Evolutionary conservation across 2,888 invertebrate species (phyloP), one percentile per base, ranked within the genome.

Genomic region (Chrysina gloriosa): DNA sequence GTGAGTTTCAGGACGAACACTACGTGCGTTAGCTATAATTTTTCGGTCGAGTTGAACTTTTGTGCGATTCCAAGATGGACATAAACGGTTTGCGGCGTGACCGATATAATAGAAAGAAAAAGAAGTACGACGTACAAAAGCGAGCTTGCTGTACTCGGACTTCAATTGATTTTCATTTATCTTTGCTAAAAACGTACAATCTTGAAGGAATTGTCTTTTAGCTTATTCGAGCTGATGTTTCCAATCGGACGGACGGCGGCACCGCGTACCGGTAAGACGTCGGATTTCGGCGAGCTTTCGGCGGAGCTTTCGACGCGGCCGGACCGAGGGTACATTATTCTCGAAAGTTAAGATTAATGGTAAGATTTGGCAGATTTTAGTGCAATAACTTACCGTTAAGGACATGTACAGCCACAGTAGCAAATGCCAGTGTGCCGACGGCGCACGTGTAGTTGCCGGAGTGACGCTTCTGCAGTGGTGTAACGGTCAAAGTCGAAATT

Each of bases 381-480:
- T 71, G 74, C 74, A 76, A 76, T 67, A 75, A 75, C 80, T 85
- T 83, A 87, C 88, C 88, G 79, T 88, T 88, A 72, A 89, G 85
- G 73, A 89, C 87, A 80, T 89, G 88, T 73, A 88, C 87, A 58
- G 86, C 85, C 65, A 88, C 86, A 63, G 86, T 86, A 73, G 87
- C 85, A 71, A 84, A 85, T 67, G 87, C 86, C 71, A 82, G 75
- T 58, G 81, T 78, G 67, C 83, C 82, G 56, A 83, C 81, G 52
- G 82, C 79, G 77, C 89, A 89, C 72, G 87, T 87, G 80, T 88
- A 88, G 81, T 88, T 88, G 66, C 89, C 89, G 27, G 87, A 86
- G 77, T 89, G 87, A 63, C 84, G 84, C 70, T 86, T 86, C 74
- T 85, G 85, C 34, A 88, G 85, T 74, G 84, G 86, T 70, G 84